These are phyloP conservation scores for Watsonalla cultraria DNA, from an alignment of 2,888 invertebrate species.

Conservation along the genomic window DNA sequence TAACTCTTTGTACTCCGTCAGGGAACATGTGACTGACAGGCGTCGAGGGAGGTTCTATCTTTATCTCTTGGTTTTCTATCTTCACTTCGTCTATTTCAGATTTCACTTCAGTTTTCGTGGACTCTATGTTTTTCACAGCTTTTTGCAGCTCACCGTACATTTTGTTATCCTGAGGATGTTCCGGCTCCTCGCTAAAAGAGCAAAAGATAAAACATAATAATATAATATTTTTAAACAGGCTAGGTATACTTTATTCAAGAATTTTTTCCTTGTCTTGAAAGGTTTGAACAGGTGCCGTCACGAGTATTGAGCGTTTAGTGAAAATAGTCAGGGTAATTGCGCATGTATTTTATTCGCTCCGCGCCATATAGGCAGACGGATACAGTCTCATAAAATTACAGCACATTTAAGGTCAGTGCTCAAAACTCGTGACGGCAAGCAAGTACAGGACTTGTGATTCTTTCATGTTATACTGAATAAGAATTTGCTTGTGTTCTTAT, in stretches of 20 bases:
- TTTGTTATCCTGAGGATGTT: constrained; percentile 53
- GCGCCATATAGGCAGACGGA: no score
- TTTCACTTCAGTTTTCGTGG: constrained; percentile 46
- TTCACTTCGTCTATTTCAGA: constrained; percentile 49
- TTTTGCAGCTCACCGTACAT: constrained; percentile 62
- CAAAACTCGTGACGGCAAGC: no score
- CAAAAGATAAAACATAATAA: constrained; percentile 4
- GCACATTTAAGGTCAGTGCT: no score
- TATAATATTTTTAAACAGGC: neutral
- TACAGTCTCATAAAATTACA: no score
- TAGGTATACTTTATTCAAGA: no score
- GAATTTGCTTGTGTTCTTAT: no score
- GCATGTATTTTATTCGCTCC: no score
- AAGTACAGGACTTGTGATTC: no score
- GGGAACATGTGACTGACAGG: constrained; percentile 42
- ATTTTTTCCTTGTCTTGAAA: no score
- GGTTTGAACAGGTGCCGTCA: neutral
- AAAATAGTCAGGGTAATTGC: no score
- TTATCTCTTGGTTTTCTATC: constrained; percentile 42
- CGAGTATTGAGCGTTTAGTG: no score
- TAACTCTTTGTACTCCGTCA: constrained; percentile 53
- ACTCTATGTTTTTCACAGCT: constrained; percentile 60
- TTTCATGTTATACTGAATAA: no score
- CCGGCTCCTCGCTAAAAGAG: constrained; percentile 46
- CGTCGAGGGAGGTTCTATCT: constrained; percentile 34